Base-by-base conservation (phyloP, 2,113 vertebrate genomes). In the Tetrao urogallus region DNA sequence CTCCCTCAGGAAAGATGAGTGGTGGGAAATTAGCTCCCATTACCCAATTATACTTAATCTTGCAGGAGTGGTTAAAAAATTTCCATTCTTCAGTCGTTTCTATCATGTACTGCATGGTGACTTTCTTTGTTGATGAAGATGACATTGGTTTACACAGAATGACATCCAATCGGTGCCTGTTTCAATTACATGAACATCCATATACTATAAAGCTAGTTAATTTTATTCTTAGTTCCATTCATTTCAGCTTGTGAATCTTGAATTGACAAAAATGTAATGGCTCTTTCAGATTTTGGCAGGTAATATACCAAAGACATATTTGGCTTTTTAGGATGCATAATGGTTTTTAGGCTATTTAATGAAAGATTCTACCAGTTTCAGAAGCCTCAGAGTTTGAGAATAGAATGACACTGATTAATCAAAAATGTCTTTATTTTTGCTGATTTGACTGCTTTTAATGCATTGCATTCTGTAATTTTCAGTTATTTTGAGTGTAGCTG, bases 1-100 rank as follows among this genome's bases (percentile, higher is more conserved):
- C 32, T 84, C 71, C 74, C 85, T 87, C 52, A 69, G 90, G 78
- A 75, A 85, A 91, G 52, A 67, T 60, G 63, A 78, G n/a, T 72
- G 25, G 63, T 48, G 57, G 47, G 22, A 85, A 89, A 82, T 93
- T 54, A 89, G 66, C 74, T 94, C 52, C 47, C 48, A 19, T 72
- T 88, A 58, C 52, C 38, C 92, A 87, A 93, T 93, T 64, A 30
- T 42, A 43, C 50, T 34, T 82, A n/a, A 25, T 72, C 16, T 47
- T 87, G 47, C 19, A 81, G 63, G 14, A 11, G 15, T 4, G 8
- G 34, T 30, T 67, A 43, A 86, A 78, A 56, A 74, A 57, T 14
- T 70, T 77, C 27, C 17, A 17, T 75, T 84, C 36, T 50, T 36
- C 54, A 75, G 57, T 76, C 74, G 22, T 63, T 63, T 66, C 25